Evolutionary conservation across 2,797 vertebrate genomes (phyloP), one percentile per base, ranked within the genome.

Genomic region (Meda fulgida): DNA sequence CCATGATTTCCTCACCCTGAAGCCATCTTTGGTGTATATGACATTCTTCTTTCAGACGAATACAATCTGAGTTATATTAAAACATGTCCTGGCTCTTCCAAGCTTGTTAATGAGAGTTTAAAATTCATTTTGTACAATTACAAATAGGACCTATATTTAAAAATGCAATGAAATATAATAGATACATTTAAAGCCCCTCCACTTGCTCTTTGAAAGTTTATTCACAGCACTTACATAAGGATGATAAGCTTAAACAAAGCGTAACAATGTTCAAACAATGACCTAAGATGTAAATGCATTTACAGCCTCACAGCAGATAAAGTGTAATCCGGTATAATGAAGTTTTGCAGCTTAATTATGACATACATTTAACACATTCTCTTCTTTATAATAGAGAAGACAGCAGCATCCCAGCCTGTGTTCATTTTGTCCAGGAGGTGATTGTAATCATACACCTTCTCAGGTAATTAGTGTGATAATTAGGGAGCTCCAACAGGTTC

Each of bases 381-480:
- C 29, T 26, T 82, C 87, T 83, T 75, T 38, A 76, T 83, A 85
- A 87, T 77, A 80, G 63, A 76, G 46, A 55, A 73, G 85, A 78
- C 72, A 80, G 67, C 65, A 71, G 26, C 48, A 53, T 65, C 53
- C 58, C 43, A 48, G 26, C 63, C 85, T 77, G 11, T 66, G 60
- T 81, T 83, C 66, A 40, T 76, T 69, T 65, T 9, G 69, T 87
- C 69, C 65, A 26, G 31, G 70, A 85, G 84, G 36, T 79, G 85
- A 87, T 63, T 81, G 85, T 89, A 89, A 89, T 89, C 81, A 87
- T 83, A 87, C 85, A 85, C 85, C 72, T 80, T 81, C 51, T 46
- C 85, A 75, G 78, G 63, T 66, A 81, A 91, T 88, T 88, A 84
- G 67, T 43, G 71, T 51, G 51, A 51, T 85, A 88, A 89, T 87